Conservation (phyloP, 2,797 vertebrate genomes). For the Salmo trutta region DNA sequence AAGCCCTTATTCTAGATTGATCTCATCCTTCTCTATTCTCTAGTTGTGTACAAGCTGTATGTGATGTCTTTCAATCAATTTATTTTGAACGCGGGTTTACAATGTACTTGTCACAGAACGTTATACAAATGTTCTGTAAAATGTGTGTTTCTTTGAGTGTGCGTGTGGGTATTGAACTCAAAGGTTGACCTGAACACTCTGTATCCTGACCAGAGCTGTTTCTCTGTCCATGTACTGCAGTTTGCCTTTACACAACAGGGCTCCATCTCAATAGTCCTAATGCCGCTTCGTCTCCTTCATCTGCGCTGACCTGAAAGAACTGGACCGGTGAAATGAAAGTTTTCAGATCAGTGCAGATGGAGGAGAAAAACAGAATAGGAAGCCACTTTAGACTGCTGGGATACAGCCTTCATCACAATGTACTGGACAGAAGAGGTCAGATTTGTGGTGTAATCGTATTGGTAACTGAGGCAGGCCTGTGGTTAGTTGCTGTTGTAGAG, state of each 20-base stretch:
- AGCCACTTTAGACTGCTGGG: not conserved
- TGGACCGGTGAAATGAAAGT: not conserved
- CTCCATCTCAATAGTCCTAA: constrained; percentile 20
- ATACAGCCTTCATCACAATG: not conserved
- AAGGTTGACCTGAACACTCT: constrained; percentile 46
- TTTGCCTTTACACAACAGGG: not conserved
- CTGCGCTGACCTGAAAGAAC: not conserved
- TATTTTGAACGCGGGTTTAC: constrained; percentile 15
- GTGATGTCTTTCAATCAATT: constrained; percentile 21
- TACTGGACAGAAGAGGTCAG: constrained; percentile 3
- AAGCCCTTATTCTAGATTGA: not conserved
- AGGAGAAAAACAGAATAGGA: not conserved
- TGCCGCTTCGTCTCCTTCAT: constrained; percentile 18
- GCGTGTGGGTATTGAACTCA: constrained; percentile 45
- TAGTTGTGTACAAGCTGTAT: constrained; percentile 47
- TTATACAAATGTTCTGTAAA: constrained; percentile 8
- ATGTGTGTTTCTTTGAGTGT: constrained; percentile 31
- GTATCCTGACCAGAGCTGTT: constrained; percentile 17
- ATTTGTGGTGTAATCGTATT: not conserved
- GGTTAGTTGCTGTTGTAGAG: constrained; percentile 6
- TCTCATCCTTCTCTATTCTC: constrained; percentile 21
- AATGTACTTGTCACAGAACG: constrained; percentile 11
- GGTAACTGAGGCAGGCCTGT: not conserved
- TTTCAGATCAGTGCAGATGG: constrained; percentile 1
- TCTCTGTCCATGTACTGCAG: not conserved